Percentiles rank a stretch among this genome's conserved stretches.
Conservation (phyloP, 2,888 invertebrate genomes). For the Nipponacmea schrenckii region DNA sequence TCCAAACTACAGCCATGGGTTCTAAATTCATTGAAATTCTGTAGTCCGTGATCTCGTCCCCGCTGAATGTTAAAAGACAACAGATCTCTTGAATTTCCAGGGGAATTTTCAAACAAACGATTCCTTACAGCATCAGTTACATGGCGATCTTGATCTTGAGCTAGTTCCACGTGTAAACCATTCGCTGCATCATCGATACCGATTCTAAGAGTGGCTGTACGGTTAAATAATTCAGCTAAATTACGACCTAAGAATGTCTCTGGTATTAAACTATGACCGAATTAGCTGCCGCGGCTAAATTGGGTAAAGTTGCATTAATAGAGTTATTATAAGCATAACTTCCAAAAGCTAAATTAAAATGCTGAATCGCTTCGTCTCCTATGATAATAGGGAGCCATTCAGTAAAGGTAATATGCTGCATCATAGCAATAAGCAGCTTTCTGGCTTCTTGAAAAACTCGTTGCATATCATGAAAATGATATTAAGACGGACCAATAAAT, state of each 20-base stretch:
- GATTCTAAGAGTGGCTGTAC: neutral
- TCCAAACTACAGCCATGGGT: neutral
- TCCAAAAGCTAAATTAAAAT: neutral
- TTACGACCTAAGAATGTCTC: neutral
- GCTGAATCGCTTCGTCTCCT: neutral
- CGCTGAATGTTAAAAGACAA: neutral
- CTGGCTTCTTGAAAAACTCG: neutral
- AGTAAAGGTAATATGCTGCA: neutral
- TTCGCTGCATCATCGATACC: neutral
- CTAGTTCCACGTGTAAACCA: neutral
- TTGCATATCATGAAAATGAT: neutral
- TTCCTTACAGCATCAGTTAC: neutral
- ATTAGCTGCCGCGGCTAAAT: neutral
- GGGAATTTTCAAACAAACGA: neutral
- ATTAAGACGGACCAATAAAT: neutral
- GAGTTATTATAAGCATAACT: neutral
- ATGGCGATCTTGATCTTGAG: neutral
- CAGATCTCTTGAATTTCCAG: neutral
- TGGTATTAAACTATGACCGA: neutral
- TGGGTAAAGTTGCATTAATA: neutral
- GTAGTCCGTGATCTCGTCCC: neutral
- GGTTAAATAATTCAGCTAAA: neutral
- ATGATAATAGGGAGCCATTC: neutral
- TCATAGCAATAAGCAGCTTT: neutral
- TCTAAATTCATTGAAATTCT: neutral